phyloP scores from a whole-genome alignment of 2,113 vertebrate genomes.

The Aviceda subcristata region DNA sequence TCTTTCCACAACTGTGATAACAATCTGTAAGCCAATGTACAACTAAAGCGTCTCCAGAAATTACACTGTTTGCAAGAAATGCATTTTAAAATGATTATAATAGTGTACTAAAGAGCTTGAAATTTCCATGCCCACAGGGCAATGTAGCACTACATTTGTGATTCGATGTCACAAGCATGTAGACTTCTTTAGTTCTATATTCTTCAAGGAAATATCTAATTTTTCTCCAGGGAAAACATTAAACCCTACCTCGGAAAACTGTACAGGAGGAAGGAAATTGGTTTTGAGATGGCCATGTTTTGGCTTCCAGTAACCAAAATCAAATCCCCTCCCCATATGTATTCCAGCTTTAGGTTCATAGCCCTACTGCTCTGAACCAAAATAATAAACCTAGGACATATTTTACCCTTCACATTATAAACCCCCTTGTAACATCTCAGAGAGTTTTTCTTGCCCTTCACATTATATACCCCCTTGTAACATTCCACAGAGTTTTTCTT shows the following conservation, averaged over 20 bases:
- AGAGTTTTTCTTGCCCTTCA: not conserved
- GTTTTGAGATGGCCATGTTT: not conserved
- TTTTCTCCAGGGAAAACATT: not conserved
- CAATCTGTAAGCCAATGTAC: constrained; percentile 20
- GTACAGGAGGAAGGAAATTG: not conserved
- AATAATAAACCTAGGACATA: not conserved
- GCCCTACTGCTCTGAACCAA: not conserved
- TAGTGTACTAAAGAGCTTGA: constrained; percentile 38
- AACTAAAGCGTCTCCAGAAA: constrained; percentile 16
- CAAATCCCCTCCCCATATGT: not conserved
- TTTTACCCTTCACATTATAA: not conserved
- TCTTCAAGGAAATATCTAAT: constrained; percentile 28
- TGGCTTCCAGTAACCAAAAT: not conserved
- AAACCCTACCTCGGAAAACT: not conserved
- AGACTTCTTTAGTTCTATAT: constrained; percentile 2
- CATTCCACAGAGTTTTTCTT: not conserved
- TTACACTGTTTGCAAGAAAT: constrained; percentile 23
- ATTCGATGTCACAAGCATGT: constrained; percentile 24
- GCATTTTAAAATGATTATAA: constrained; percentile 40
- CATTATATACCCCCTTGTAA: not conserved
- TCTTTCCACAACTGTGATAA: constrained; percentile 43
- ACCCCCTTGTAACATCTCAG: not conserved
- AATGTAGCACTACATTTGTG: constrained; percentile 52
- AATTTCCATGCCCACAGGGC: constrained; percentile 47
- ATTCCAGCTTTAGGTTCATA: not conserved